These are phyloP conservation scores for Steinernema khuongi DNA, from an alignment of 1,140 invertebrate genomes.

Conservation along the genomic window DNA sequence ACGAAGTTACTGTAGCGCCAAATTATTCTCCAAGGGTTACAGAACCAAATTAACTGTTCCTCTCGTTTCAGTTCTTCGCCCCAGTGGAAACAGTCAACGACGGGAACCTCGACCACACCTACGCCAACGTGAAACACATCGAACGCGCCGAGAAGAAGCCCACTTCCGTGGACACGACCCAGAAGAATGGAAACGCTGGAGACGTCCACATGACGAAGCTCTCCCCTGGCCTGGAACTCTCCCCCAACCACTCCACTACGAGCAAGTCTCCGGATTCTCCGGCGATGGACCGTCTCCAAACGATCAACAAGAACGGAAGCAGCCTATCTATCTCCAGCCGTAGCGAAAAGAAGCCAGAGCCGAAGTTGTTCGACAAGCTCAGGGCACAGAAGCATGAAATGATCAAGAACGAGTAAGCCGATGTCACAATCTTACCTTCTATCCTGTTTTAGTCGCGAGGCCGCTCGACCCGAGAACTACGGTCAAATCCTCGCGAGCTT, in stretches of 20 bases:
- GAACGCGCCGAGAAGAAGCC: not conserved
- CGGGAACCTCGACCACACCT: not conserved
- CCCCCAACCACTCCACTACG: not conserved
- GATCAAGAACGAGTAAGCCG: conserved; percentile 22
- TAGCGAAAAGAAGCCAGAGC: not conserved
- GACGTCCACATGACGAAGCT: not conserved
- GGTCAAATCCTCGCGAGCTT: conserved; percentile 41
- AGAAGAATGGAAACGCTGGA: not conserved
- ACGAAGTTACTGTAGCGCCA: not conserved
- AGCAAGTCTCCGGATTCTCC: not conserved
- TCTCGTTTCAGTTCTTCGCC: conserved; percentile 13
- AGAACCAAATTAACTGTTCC: not conserved
- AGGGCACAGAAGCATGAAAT: conserved; percentile 24
- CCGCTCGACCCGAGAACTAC: not conserved
- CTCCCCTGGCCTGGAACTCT: not conserved
- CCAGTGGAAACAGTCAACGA: not conserved
- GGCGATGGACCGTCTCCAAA: not conserved
- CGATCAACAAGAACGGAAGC: not conserved
- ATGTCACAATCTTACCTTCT: not conserved
- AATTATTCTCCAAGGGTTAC: not conserved
- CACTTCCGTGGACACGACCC: not conserved
- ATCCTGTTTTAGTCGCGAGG: conserved; percentile 18
- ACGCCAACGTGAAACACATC: not conserved
- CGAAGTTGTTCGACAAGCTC: not conserved
- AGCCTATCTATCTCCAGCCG: not conserved